phyloP scores from a whole-genome alignment of 2,888 invertebrate genomes.

The Plebejus argus region DNA sequence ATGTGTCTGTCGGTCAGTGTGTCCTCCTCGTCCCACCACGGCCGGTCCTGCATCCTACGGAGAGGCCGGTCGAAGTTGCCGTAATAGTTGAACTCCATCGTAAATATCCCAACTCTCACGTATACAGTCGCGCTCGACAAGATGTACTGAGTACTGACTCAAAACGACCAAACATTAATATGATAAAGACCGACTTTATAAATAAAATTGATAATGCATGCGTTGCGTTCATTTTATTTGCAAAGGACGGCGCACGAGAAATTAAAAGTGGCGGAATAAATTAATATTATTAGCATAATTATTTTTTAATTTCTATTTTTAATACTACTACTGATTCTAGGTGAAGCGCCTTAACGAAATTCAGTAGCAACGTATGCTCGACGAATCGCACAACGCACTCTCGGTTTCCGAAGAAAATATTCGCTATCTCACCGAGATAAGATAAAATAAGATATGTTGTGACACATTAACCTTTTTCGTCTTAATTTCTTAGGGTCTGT shows the following conservation, averaged over 20 bases:
- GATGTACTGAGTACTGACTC: slow-evolving; percentile 71
- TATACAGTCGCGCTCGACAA: slow-evolving; percentile 61
- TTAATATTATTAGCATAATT: background rate
- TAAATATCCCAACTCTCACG: slow-evolving; percentile 39
- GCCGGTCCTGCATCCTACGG: slow-evolving; percentile 62
- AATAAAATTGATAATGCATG: slow-evolving; percentile 36
- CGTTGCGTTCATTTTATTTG: slow-evolving; percentile 27
- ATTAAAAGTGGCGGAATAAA: background rate
- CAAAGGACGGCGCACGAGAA: background rate
- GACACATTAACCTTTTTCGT: slow-evolving; percentile 26
- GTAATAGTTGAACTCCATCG: slow-evolving; percentile 75
- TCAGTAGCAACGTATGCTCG: background rate
- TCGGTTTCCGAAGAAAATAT: background rate
- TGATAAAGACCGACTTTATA: slow-evolving; percentile 66
- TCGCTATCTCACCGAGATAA: slow-evolving; percentile 16
- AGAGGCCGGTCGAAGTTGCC: slow-evolving; percentile 64
- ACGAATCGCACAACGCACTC: background rate
- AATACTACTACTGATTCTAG: background rate
- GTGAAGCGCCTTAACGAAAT: slow-evolving; percentile 9
- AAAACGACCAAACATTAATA: slow-evolving; percentile 58
- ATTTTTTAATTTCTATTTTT: background rate
- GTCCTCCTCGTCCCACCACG: slow-evolving; percentile 76
- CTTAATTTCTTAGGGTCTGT: background rate
- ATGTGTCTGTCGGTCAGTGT: slow-evolving; percentile 68
- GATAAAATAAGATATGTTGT: slow-evolving; percentile 7